These are phyloP conservation scores for Epirrhoe alternata DNA, from an alignment of 2,888 invertebrate species.

Conservation along the genomic window DNA sequence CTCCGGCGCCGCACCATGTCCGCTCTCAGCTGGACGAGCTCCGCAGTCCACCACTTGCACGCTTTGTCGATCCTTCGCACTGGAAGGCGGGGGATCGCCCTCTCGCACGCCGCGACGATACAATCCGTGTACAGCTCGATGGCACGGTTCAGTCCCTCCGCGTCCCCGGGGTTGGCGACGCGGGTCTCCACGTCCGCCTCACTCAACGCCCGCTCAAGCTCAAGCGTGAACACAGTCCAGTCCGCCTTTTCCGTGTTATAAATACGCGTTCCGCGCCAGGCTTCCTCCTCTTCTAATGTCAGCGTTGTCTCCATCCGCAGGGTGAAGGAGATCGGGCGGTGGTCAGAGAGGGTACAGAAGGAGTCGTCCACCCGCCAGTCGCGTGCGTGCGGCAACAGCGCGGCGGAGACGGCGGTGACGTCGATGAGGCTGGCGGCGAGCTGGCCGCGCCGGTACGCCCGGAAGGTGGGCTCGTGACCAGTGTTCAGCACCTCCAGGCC, in stretches of 20 bases:
- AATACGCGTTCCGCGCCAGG: neutral
- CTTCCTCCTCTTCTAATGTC: neutral
- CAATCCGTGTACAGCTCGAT: neutral
- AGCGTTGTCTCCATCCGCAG: neutral
- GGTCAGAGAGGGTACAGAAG: neutral
- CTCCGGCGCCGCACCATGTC: neutral
- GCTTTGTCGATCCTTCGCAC: neutral
- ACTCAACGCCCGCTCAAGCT: neutral
- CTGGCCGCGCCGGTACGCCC: neutral
- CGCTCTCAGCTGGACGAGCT: neutral
- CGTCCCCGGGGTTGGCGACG: neutral
- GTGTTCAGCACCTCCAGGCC: constrained; percentile 8
- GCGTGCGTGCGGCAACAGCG: neutral
- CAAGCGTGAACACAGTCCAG: neutral
- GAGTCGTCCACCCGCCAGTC: neutral
- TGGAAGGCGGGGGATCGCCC: neutral
- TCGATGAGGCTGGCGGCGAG: constrained; percentile 9
- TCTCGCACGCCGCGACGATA: neutral
- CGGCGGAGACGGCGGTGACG: constrained; percentile 24
- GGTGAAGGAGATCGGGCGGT: neutral
- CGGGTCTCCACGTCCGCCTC: neutral
- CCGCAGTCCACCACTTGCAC: constrained; percentile 9
- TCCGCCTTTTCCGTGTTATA: constrained; percentile 4
- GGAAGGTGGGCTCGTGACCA: constrained; percentile 7
- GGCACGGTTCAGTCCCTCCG: neutral